A percentile compares a stretch with the other conserved stretches of the same genome.
Conservation (phyloP, 2,888 invertebrate genomes). For the Melanargia galathea region DNA sequence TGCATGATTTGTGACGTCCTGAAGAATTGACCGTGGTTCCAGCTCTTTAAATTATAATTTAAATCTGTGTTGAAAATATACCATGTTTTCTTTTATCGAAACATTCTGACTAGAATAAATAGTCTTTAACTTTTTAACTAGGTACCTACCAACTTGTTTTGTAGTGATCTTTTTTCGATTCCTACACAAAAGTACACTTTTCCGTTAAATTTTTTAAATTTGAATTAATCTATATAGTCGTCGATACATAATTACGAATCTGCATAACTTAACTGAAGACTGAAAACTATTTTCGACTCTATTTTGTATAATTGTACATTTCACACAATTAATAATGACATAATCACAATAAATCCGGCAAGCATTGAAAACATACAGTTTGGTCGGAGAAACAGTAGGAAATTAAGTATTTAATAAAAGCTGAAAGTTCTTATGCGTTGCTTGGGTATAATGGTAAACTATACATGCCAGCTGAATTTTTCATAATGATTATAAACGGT, state of each 20-base stretch:
- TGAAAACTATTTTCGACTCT: conserved; percentile 80
- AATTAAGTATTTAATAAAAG: too few relatives aligned
- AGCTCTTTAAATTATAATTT: neutral
- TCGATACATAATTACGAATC: conserved; percentile 51
- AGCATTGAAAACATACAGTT: conserved; percentile 45
- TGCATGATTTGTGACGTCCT: neutral
- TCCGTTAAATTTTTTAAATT: conserved; percentile 37
- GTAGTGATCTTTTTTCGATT: conserved; percentile 30
- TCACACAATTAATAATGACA: conserved; percentile 46
- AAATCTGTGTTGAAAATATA: conserved; percentile 33
- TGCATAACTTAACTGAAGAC: conserved; percentile 75
- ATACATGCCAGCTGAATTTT: too few relatives aligned
- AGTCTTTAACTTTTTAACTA: conserved; percentile 28
- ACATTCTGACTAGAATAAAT: conserved; percentile 46
- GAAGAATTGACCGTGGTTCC: neutral
- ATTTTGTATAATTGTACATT: conserved; percentile 79
- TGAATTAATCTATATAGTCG: conserved; percentile 48
- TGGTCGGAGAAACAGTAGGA: too few relatives aligned
- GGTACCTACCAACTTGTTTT: conserved; percentile 32
- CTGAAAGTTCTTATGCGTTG: too few relatives aligned
- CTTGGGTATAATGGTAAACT: too few relatives aligned
- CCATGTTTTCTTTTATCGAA: conserved; percentile 38
- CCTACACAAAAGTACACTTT: conserved; percentile 32
- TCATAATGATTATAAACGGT: too few relatives aligned
- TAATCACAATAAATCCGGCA: conserved; percentile 56